These are phyloP conservation scores for Condylura cristata DNA, from an alignment of 2,113 vertebrate genomes.

Conservation along the genomic window DNA sequence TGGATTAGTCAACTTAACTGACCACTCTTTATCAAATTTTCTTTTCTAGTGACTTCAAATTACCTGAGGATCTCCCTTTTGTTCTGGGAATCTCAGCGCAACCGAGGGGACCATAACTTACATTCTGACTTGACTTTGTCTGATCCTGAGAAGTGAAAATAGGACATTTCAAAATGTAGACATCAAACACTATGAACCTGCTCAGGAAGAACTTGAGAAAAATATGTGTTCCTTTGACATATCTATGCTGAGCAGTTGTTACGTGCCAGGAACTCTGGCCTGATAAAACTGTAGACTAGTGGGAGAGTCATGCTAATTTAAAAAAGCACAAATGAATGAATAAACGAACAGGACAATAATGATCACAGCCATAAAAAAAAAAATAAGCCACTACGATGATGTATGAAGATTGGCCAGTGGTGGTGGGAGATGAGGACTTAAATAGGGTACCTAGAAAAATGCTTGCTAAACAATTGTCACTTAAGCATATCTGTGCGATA, in stretches of 20 bases:
- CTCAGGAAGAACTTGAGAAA: not conserved
- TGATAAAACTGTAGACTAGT: not conserved
- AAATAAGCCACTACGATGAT: not conserved
- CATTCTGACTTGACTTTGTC: not conserved
- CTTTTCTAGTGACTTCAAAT: not conserved
- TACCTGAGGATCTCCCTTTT: not conserved
- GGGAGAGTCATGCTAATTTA: not conserved
- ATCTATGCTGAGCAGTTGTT: not conserved
- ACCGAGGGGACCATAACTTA: not conserved
- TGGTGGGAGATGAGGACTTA: not conserved
- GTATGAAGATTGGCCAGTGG: not conserved
- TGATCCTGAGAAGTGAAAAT: constrained; percentile 34
- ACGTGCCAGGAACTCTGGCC: not conserved
- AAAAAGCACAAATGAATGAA: not conserved
- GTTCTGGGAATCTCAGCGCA: not conserved
- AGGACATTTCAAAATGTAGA: constrained; percentile 26
- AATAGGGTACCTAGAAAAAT: not conserved
- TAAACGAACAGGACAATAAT: not conserved
- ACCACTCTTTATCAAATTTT: not conserved
- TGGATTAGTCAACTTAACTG: not conserved
- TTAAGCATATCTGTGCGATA: constrained; percentile 3
- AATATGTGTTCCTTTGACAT: constrained; percentile 19
- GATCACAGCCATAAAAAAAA: not conserved
- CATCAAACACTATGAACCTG: not conserved
- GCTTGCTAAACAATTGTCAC: not conserved